Evolutionary conservation across 2,797 vertebrate genomes (phyloP).

Genomic region (Coreius guichenoti): DNA sequence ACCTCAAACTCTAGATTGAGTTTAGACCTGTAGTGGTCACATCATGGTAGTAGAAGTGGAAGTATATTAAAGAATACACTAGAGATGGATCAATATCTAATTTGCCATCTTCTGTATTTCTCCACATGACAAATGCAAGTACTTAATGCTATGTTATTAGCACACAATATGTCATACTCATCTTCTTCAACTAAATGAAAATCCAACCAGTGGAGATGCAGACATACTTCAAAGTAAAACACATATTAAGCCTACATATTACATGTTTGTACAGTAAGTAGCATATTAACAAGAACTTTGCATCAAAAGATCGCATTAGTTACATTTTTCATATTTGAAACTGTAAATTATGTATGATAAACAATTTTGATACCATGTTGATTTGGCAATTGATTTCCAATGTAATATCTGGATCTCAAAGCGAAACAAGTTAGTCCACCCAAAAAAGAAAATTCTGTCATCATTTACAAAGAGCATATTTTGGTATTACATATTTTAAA

Average conservation of each 20-base stretch:
- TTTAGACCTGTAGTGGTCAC: background rate
- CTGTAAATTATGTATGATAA: background rate
- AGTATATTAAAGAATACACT: conserved; percentile 28
- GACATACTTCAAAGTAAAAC: conserved; percentile 19
- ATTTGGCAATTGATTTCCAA: background rate
- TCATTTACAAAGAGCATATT: background rate
- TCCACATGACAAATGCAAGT: conserved; percentile 22
- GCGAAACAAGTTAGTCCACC: background rate
- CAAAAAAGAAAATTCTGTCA: background rate
- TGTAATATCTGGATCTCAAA: background rate
- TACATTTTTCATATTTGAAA: background rate
- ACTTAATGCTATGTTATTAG: conserved; percentile 14
- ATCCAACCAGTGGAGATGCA: background rate
- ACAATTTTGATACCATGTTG: background rate
- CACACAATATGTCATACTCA: conserved; percentile 15
- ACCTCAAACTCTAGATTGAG: background rate
- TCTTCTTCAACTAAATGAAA: background rate
- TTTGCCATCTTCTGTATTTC: conserved; percentile 39
- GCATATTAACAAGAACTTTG: background rate
- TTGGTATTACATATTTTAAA: background rate
- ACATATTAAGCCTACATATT: background rate
- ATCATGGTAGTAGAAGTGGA: background rate
- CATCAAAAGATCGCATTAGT: background rate
- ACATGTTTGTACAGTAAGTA: background rate
- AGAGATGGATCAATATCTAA: conserved; percentile 51